These are phyloP conservation scores for Lasiurus cinereus DNA, from an alignment of 2,113 vertebrate species.

Conservation along the genomic window DNA sequence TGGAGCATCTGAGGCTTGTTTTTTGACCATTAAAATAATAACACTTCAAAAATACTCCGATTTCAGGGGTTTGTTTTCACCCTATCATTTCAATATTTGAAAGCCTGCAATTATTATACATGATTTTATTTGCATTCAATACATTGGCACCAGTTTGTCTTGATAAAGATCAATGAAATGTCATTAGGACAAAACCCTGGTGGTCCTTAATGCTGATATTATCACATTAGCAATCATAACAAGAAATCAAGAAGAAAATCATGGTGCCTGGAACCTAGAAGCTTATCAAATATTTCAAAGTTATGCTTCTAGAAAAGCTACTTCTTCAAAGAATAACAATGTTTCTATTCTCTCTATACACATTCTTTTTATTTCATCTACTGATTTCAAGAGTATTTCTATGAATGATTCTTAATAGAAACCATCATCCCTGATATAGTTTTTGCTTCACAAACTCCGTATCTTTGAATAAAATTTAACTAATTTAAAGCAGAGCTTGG, in stretches of 20 bases:
- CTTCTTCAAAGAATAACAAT: not conserved
- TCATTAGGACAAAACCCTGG: not conserved
- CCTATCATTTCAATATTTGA: constrained; percentile 25
- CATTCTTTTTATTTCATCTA: not conserved
- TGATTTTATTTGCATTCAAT: not conserved
- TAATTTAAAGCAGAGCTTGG: not conserved
- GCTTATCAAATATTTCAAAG: constrained; percentile 1
- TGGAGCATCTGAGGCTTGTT: not conserved
- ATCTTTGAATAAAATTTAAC: constrained; percentile 43
- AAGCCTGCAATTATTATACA: not conserved
- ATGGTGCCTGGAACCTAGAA: not conserved
- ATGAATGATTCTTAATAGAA: constrained; percentile 1
- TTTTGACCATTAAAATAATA: constrained; percentile 16
- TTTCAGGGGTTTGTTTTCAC: constrained; percentile 36
- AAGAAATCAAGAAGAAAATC: constrained; percentile 11
- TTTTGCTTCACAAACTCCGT: constrained; percentile 43
- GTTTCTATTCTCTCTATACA: not conserved
- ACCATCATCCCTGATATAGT: not conserved
- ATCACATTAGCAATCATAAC: constrained; percentile 5
- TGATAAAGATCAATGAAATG: not conserved
- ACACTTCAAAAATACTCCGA: constrained; percentile 36
- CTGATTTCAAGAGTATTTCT: constrained; percentile 16
- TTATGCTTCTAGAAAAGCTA: not conserved
- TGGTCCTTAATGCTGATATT: constrained; percentile 3
- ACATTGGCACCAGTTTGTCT: not conserved